These are phyloP conservation scores for Lucilia sericata DNA, from an alignment of 1,140 invertebrate species.

Conservation along the genomic window DNA sequence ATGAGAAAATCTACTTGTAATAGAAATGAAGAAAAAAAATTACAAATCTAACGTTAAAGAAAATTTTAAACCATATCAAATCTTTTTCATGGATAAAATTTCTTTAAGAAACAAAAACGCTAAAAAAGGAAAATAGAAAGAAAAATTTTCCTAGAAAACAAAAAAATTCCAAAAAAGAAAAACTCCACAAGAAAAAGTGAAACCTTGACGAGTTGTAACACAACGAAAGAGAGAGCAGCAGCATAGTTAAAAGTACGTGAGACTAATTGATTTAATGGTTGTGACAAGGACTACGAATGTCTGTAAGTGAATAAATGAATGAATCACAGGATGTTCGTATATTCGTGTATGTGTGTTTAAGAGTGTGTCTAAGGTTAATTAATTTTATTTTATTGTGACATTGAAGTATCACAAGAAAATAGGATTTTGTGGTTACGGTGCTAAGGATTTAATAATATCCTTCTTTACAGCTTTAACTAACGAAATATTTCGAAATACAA, in stretches of 20 bases:
- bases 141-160: not conserved
- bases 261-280: constrained; percentile 41
- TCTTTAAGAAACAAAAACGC: no score
- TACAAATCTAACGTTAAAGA: not conserved
- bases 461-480: not conserved
- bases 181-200: not conserved
- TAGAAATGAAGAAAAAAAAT: not conserved
- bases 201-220: constrained; percentile 38
- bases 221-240: not conserved
- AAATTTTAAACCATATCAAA: constrained; percentile 2
- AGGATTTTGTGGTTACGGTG: constrained; percentile 37
- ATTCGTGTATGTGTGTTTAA: not conserved
- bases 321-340: not conserved
- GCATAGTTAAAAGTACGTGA: constrained; percentile 21
- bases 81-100: not conserved
- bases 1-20: not conserved
- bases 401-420: constrained; percentile 39
- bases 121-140: not conserved
- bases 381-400: constrained; percentile 38
- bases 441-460: constrained; percentile 20
- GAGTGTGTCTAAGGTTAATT: constrained; percentile 23
- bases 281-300: constrained; percentile 28
- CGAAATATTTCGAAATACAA: no score
- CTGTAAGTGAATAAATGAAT: constrained; percentile 11
- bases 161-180: not conserved